Evolutionary conservation across 2,888 invertebrate species (phyloP).

Genomic region (Ecdyonurus torrentis): DNA sequence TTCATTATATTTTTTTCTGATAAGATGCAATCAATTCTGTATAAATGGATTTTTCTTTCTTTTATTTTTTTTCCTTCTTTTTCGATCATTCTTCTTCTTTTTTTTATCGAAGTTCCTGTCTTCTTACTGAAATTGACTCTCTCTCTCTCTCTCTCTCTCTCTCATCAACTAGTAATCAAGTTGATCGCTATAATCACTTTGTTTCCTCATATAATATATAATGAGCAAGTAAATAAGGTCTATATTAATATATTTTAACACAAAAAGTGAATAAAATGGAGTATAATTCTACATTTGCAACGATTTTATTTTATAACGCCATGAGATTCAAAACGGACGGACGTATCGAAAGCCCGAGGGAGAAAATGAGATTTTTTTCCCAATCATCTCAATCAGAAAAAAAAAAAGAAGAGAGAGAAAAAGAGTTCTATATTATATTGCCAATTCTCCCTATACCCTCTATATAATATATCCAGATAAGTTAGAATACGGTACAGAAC

Average conservation of each 20-base stretch:
- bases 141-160: neutral
- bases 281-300: too few relatives aligned
- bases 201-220: too few relatives aligned
- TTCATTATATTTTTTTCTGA: neutral
- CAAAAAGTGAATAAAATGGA: too few relatives aligned
- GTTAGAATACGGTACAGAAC: too few relatives aligned
- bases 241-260: too few relatives aligned
- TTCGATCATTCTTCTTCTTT: neutral
- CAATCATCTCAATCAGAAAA: neutral
- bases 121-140: neutral
- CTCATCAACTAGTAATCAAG: neutral
- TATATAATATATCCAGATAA: too few relatives aligned
- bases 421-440: too few relatives aligned
- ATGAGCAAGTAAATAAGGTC: too few relatives aligned
- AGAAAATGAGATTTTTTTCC: neutral
- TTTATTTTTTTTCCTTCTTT: neutral
- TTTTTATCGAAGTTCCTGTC: neutral
- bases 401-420: too few relatives aligned
- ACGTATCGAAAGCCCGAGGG: neutral
- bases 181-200: neutral
- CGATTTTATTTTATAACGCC: too few relatives aligned
- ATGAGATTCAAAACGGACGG: too few relatives aligned
- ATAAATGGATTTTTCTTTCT: neutral
- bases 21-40: neutral
- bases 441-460: too few relatives aligned